Conservation (phyloP, 2,888 invertebrate species). For the Apomyelois bistriatella region DNA sequence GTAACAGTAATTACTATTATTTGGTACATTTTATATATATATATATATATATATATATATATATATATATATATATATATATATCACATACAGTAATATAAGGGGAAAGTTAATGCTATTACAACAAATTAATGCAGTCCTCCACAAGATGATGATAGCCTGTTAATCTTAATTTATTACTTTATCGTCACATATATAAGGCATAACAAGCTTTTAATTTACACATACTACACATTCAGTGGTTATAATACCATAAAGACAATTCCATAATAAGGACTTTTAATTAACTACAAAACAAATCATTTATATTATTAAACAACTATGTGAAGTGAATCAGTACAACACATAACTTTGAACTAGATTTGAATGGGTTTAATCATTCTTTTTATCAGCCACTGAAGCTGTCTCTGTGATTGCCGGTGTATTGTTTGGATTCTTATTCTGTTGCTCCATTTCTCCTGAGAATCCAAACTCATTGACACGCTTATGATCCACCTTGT, state of each 20-base stretch:
- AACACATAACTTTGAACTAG: conserved; percentile 11
- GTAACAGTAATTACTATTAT: no score
- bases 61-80: no score
- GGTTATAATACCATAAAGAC: conserved; percentile 1
- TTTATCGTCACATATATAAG: background rate
- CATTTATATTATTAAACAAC: background rate
- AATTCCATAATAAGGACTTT: background rate
- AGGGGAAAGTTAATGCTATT: no score
- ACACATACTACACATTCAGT: background rate
- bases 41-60: no score
- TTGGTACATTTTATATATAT: no score
- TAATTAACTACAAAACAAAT: conserved; percentile 2
- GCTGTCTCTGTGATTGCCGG: conserved; percentile 56
- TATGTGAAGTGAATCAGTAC: conserved; percentile 10
- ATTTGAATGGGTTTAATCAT: conserved; percentile 47
- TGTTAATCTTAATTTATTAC: no score
- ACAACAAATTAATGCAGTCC: background rate
- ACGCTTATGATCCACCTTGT: conserved; percentile 96
- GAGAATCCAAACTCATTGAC: conserved; percentile 99
- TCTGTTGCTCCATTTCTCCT: conserved; percentile 90
- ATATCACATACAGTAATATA: no score
- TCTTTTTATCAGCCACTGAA: conserved; percentile 60
- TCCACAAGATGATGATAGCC: background rate
- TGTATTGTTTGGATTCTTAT: conserved; percentile 51
- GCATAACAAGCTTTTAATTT: background rate